Evolutionary conservation across 1,140 invertebrate species (phyloP), one percentile per base, ranked within the genome.

Genomic region (Neocloeon triangulifer): DNA sequence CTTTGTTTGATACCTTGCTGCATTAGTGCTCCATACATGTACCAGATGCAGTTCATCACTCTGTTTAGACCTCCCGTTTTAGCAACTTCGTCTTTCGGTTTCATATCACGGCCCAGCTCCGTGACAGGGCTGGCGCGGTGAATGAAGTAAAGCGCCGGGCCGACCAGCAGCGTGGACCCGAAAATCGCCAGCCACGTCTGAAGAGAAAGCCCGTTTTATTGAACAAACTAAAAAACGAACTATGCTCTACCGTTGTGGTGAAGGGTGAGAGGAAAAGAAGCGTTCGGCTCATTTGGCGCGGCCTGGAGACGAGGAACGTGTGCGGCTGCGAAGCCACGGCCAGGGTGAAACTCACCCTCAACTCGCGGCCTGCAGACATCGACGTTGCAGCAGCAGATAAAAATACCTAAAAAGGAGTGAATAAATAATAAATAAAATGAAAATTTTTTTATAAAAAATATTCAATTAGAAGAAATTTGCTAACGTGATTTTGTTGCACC

Each of bases 1-100:
- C n/a, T n/a, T n/a, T n/a, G n/a, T n/a, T n/a, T 15, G n/a, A 41
- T 48, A 82, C 81, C 82, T 73, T 91, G 85, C 45, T 89, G 82
- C 10, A 91, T 53, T 26, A 91, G 54, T 10, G 85, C 80, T 1
- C 82, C 84, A 48, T 82, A 88, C 42, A 84, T 64, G 41, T 89
- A 89, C 82, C 82, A 88, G 31, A 77, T 63, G 46, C 80, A 86
- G 41, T 81, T 77, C 37, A 68, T 62, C 2, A 80, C 48, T 1
- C 66, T 66, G 8, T 66, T 64, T 6, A 82, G 52, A 2, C 70
- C 70, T 10, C 59, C 58, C 6, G 62, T 61, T 34, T 25, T 6
- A 12, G 14, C 6, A 12, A 16, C 27, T 29, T 2, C 9, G 5
- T n/a, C 39, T 22, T 27, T 12, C 19, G 13, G 1, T 9, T 12